Percentiles rank a stretch among this genome's conserved stretches.
Evolutionary conservation across 92 coral and sea anemone genomes (phyloP).

Genomic region (Parazoanthus atlanticus): DNA sequence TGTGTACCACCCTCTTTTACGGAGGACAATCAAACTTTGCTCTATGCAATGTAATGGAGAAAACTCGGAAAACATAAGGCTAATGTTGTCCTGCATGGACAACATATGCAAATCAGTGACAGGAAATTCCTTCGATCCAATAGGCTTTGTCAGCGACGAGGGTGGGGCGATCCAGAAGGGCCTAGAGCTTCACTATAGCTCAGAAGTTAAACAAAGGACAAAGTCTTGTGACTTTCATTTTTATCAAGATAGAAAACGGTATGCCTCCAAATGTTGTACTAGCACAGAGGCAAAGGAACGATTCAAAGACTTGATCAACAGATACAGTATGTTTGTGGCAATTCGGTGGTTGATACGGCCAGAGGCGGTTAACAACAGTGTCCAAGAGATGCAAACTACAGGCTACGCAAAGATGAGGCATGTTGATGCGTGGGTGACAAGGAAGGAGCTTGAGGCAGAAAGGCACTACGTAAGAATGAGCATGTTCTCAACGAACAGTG

Average conservation of each 20-base stretch:
- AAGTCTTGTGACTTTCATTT: constrained; percentile 1
- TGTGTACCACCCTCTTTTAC: constrained; percentile 5
- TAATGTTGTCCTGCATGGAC: constrained; percentile 28
- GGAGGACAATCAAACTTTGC: constrained; percentile 21
- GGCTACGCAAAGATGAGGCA: too few relatives aligned
- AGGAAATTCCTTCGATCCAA: constrained; percentile 18
- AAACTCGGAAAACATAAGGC: constrained; percentile 13
- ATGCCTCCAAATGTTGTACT: constrained; percentile 22
- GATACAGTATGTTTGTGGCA: too few relatives aligned
- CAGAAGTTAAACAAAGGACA: too few relatives aligned
- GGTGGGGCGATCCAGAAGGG: constrained; percentile 23
- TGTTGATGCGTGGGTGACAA: too few relatives aligned
- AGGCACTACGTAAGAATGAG: too few relatives aligned
- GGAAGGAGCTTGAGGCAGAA: too few relatives aligned
- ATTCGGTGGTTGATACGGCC: too few relatives aligned
- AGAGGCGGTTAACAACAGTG: too few relatives aligned
- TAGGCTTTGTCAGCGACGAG: constrained; percentile 41
- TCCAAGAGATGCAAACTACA: too few relatives aligned
- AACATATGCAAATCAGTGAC: constrained; percentile 9
- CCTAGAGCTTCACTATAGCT: too few relatives aligned
- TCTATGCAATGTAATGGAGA: constrained; percentile 24
- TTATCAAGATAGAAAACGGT: background rate
- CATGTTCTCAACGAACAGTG: too few relatives aligned
- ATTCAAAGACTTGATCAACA: background rate
- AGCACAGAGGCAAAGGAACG: constrained; percentile 27